Base-by-base conservation (phyloP, 2,888 invertebrate species). In the Ligdia adustata region DNA sequence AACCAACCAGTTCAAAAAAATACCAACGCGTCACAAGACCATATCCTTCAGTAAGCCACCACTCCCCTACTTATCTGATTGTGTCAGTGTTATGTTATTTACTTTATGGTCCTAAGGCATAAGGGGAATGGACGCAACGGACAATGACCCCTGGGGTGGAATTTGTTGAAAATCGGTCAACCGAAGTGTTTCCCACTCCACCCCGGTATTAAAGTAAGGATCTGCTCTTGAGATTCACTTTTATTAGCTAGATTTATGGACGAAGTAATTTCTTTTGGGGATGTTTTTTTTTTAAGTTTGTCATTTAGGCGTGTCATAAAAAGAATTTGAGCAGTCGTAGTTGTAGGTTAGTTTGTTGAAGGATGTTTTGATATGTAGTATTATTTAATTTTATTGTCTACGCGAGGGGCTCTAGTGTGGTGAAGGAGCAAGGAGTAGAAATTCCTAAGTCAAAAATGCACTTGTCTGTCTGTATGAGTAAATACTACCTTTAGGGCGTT, bases 51-150 rank as follows among this genome's bases (percentile, higher is more conserved):
- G 43, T 50, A 59, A 60, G 58, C 55, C 52, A 44, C 38, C 43
- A 52, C 57, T 55, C 57, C 60, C 55, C 59, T 72, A 77, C 75
- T 81, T 78, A 80, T 82, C 79, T 75, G 81, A 82, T 82, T 78
- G 75, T 74, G 68, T 65, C 67, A 67, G 61, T 66, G 69, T 71
- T 72, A 73, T 72, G 72, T 75, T 79, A 77, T 81, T 80, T 81
- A 79, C 73, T 76, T 71, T 73, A 75, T 66, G 69, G 63, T 60
- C 65, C 69, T 57, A 58, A 59, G 51, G 55, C 52, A 39, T 26
- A 31, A 59, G 56, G 52, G 60, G 49, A 41, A 28, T 37, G 57
- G 50, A 54, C 38, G 38, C 18, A 18, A 5, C 59, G 60, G 60
- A 60, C 56, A 59, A 39, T 56, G 58, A 57, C 55, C 56, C 38